Base-by-base conservation (phyloP, 2,797 vertebrate species). In the Nyctalus aviator region DNA sequence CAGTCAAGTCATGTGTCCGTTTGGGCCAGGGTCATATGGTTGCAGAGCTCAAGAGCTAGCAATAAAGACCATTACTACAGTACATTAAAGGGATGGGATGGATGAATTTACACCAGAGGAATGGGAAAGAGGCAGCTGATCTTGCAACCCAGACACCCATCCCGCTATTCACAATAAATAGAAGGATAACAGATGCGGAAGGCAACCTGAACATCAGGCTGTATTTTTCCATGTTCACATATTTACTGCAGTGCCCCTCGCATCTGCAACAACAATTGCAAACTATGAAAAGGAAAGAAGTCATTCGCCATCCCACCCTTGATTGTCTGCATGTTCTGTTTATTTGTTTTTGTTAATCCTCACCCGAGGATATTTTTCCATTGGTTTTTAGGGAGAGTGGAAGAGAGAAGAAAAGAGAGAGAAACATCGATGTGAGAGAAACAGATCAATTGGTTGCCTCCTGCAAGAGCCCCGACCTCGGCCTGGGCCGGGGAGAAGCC, bases 1-100 rank as follows among this genome's bases (percentile, higher is more conserved):
- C 10, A 6, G 21, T 13, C 3, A 1, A 18, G 9, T 46, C 3
- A 0, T 37, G 25, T 44, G 53, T 5, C 75, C 20, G 23, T 1
- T 17, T 14, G 11, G 9, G 15, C 20, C 20, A 3, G 6, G 6
- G 25, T 59, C 25, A 17, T 8, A 23, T 11, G 6, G 20, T 30
- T 5, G 7, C 25, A 55, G 72, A n/a, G 5, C 81, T 77, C 6
- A 17, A 44, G 30, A 68, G 11, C 21, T n/a, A 21, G 37, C 44
- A 30, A 79, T 23, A 66, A 32, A 82, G 64, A 21, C 15, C 17
- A 1, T 41, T 25, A 32, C n/a, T 46, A 55, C 14, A 10, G 44
- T 46, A 46, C 44, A 27, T 8, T 6, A 18, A 83, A 64, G 48
- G 8, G 10, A 12, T 5, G 37, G 17, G 8, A 3, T 13, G 13